A percentile compares a stretch with the other conserved stretches of the same genome.
Conservation (phyloP, 2,113 vertebrate species). For the Catharus bicknelli region DNA sequence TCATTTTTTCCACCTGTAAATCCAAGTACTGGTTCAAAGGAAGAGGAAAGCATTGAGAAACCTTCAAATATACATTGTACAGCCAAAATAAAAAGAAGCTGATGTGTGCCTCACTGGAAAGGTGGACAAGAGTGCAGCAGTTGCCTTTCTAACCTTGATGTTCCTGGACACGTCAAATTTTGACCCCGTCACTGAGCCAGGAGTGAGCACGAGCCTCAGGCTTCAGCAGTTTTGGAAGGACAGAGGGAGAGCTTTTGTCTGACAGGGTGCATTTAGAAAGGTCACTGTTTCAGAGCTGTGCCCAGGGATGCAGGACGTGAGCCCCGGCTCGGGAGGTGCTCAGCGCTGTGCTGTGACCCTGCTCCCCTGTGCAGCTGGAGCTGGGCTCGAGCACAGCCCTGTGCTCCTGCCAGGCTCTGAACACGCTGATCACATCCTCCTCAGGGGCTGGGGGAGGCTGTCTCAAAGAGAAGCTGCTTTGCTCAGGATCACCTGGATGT, state of each 20-base stretch:
- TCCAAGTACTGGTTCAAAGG: background rate
- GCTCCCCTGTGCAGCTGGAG: accelerated
- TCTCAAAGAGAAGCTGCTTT: accelerated
- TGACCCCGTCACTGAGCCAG: background rate
- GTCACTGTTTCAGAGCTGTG: background rate
- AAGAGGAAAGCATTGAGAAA: background rate
- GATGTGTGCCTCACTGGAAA: background rate
- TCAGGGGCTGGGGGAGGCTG: background rate
- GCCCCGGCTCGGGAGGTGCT: background rate
- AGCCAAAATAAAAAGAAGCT: background rate
- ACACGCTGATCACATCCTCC: accelerated
- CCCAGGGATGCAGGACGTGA: accelerated
- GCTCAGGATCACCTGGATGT: background rate
- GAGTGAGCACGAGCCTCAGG: background rate
- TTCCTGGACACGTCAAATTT: background rate
- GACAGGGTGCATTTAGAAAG: background rate
- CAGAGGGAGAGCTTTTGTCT: background rate
- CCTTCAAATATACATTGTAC: background rate
- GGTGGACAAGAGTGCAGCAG: background rate
- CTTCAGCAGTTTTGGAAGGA: background rate
- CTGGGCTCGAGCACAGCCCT: background rate
- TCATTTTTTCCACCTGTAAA: background rate
- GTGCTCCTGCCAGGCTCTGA: background rate
- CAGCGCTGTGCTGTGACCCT: background rate
- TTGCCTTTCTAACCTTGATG: background rate